Percentiles rank a stretch among this genome's conserved stretches.
Evolutionary conservation across 2,113 vertebrate species (phyloP).

Genomic region (Apeltes quadracus): DNA sequence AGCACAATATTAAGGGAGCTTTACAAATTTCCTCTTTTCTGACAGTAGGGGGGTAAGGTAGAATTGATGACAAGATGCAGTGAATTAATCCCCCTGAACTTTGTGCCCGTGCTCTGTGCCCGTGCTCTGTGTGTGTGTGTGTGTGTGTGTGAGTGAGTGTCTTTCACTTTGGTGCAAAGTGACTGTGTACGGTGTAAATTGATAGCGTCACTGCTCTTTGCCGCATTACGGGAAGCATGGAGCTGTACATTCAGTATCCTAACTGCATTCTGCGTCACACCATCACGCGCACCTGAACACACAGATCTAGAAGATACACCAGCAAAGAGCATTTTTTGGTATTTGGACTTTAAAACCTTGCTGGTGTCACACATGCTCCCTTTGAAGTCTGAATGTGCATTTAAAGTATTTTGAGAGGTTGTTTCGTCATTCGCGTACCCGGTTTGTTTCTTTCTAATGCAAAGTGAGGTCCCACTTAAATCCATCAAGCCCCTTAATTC

Average conservation of each 20-base stretch:
- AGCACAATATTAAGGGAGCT: conserved; percentile 22
- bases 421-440: too few species aligned
- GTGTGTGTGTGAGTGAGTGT: conserved; percentile 37
- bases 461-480: not conserved
- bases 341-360: conserved; percentile 58
- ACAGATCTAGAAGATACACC: conserved; percentile 51
- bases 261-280: conserved; percentile 73
- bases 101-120: conserved; percentile 44
- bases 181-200: conserved; percentile 75
- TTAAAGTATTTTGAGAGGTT: too few species aligned
- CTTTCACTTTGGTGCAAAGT: conserved; percentile 76
- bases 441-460: not conserved
- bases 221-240: conserved; percentile 66
- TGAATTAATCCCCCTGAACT: conserved; percentile 69
- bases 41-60: conserved; percentile 55
- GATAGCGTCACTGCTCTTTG: conserved; percentile 73
- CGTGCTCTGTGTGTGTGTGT: conserved; percentile 45
- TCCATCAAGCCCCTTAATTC: not conserved
- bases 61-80: conserved; percentile 70
- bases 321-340: conserved; percentile 51
- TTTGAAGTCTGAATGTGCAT: not conserved
- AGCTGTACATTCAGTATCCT: conserved; percentile 75
- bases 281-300: conserved; percentile 69
- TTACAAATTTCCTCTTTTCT: conserved; percentile 42
- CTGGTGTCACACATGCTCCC: not conserved